Evolutionary conservation across 2,113 vertebrate genomes (phyloP), one percentile per base, ranked within the genome.

Genomic region (Limanda limanda): DNA sequence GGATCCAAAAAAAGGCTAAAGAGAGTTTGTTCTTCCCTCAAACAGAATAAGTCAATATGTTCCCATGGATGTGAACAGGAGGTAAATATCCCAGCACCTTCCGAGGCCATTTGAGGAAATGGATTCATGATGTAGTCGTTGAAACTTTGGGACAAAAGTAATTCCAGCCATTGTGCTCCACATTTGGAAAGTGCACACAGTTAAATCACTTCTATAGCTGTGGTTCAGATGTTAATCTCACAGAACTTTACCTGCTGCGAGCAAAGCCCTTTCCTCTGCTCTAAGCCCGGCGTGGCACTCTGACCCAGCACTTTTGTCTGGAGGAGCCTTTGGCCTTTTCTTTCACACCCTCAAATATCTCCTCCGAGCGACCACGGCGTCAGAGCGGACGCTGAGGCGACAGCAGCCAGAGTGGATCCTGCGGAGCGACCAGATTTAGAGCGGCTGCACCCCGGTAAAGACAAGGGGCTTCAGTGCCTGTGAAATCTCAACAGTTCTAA

Each of bases 401-500:
- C 69, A 61, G 75, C 71, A 11, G 56, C 72, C 64, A 45, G 70
- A 71, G 64, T 10, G 57, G 48, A 74, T 17, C 42, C 58, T 59
- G 55, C 11, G 6, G 56, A 73, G 74, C 17, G 9, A 59, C 40
- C 69, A 64, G 20, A 77, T 85, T 87, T 84, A 81, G 56, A 24
- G 59, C 58, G 65, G 8, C 69, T 12, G 47, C 15, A 1, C 15
- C 42, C 52, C n/a, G 5, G 58, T 54, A 79, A 66, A 56, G 21
- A 24, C 13, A 24, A 57, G 24, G 81, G 81, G 69, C 75, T 64
- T 84, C 82, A 74, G 57, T 71, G 71, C 68, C 68, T 87, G 80
- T 85, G 82, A 89, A 90, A 86, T 86, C 81, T 83, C 81, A 86
- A 79, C 79, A 68, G 68, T 76, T 74, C 51, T 76, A 89, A 91